Evolutionary conservation across 2,113 vertebrate genomes (phyloP).

Genomic region (Vimba vimba): DNA sequence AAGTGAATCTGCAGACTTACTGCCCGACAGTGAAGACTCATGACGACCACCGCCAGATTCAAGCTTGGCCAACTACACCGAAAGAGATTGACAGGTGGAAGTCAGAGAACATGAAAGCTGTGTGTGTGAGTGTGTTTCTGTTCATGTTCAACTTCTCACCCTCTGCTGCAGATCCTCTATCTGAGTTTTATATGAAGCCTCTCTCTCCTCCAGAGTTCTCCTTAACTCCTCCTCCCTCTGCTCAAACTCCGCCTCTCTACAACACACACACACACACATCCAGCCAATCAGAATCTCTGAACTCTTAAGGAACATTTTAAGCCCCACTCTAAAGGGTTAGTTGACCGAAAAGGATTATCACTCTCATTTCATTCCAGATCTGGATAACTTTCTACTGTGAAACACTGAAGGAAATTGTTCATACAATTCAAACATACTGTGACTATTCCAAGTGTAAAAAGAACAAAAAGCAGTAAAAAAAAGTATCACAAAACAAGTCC

Average conservation of each 20-base stretch:
- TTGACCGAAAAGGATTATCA: not conserved
- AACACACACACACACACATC: not conserved
- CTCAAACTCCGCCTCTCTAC: conserved; percentile 87
- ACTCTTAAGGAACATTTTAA: not conserved
- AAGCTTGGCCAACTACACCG: conserved; percentile 37
- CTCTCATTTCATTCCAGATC: not conserved
- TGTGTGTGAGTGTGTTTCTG: not conserved
- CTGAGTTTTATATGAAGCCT: conserved; percentile 80
- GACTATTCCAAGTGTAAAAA: not conserved
- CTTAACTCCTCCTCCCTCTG: conserved; percentile 87
- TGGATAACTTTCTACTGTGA: not conserved
- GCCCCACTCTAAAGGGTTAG: not conserved
- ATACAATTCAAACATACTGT: not conserved
- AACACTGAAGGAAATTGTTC: not conserved
- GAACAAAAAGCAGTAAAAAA: not conserved
- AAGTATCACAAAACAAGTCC: not conserved
- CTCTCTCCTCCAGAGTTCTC: conserved; percentile 82
- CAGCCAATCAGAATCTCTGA: not conserved
- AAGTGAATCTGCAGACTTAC: conserved; percentile 36
- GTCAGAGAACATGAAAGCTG: conserved; percentile 55
- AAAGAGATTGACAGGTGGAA: not conserved
- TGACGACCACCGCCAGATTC: conserved; percentile 34
- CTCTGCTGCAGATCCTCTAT: conserved; percentile 79
- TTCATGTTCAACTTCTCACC: conserved; percentile 69
- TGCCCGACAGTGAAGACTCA: conserved; percentile 11